Conservation (phyloP, 2,797 vertebrate species). For the Argya squamiceps region DNA sequence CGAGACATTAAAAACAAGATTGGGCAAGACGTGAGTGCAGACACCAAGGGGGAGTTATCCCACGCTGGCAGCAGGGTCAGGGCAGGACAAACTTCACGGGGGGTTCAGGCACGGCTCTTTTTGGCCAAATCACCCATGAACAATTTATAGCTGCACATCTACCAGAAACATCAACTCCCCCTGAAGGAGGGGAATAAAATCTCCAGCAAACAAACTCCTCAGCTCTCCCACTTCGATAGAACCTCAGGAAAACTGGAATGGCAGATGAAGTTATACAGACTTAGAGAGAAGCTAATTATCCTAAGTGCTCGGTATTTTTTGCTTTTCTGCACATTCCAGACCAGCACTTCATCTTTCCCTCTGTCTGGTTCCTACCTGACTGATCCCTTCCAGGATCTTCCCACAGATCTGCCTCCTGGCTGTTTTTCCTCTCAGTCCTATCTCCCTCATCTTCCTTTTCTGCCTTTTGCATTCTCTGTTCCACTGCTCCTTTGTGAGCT, state of each 20-base stretch:
- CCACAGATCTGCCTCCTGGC: constrained; percentile 8
- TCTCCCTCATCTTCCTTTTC: constrained; percentile 12
- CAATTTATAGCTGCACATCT: not conserved
- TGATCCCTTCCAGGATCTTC: constrained; percentile 28
- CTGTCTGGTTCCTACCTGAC: constrained; percentile 29
- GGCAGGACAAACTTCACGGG: not conserved
- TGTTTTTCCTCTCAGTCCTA: constrained; percentile 3
- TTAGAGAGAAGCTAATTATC: not conserved
- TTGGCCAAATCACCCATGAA: not conserved
- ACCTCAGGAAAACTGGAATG: not conserved
- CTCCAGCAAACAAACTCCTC: not conserved
- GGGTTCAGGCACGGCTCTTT: not conserved
- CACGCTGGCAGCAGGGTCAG: not conserved
- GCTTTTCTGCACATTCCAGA: constrained; percentile 60
- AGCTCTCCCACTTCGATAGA: not conserved
- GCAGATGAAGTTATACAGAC: not conserved
- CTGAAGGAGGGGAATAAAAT: not conserved
- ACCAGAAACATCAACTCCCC: not conserved
- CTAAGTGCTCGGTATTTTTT: not conserved
- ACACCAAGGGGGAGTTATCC: not conserved
- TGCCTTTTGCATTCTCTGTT: not conserved
- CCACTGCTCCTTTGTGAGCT: not conserved
- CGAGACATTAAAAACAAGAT: not conserved
- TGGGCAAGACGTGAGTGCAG: not conserved
- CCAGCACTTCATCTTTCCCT: not conserved